Evolutionary conservation across 2,888 invertebrate species (phyloP).

Genomic region (Drosophila mimica): DNA sequence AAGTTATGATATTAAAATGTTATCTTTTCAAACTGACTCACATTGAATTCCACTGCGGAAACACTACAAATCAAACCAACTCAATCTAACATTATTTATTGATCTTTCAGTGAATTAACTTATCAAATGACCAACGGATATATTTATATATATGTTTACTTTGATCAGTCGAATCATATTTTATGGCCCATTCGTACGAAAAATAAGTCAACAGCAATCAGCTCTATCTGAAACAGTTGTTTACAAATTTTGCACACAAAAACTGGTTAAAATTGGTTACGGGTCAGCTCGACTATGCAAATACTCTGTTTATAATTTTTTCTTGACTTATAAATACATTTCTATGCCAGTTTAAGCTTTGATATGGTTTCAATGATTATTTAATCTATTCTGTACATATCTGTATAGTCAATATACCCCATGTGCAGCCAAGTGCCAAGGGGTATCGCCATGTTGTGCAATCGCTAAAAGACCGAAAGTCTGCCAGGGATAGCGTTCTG

Average conservation of each 20-base stretch:
- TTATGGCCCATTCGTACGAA: constrained; percentile 16
- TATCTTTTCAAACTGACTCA: background rate
- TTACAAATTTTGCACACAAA: constrained; percentile 39
- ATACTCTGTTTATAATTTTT: constrained; percentile 16
- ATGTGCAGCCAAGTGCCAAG: background rate
- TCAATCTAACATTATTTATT: background rate
- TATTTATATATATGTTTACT: constrained; percentile 1
- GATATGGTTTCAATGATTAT: background rate
- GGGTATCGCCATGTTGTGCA: constrained; percentile 6
- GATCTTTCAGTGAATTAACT: background rate
- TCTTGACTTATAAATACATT: background rate
- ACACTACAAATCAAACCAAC: background rate
- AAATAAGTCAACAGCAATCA: constrained; percentile 26
- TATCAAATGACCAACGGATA: background rate
- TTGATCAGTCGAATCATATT: constrained; percentile 22
- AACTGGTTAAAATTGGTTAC: constrained; percentile 16
- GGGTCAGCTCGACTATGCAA: background rate
- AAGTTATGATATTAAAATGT: background rate
- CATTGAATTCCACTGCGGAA: background rate
- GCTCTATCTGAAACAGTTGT: constrained; percentile 46
- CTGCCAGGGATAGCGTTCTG: constrained; percentile 33
- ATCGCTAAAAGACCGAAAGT: constrained; percentile 34
- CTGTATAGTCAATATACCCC: constrained; percentile 14
- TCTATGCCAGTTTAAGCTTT: background rate
- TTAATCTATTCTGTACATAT: no score